Evolutionary conservation across 2,113 vertebrate genomes (phyloP).

Genomic region (Silurus meridionalis): DNA sequence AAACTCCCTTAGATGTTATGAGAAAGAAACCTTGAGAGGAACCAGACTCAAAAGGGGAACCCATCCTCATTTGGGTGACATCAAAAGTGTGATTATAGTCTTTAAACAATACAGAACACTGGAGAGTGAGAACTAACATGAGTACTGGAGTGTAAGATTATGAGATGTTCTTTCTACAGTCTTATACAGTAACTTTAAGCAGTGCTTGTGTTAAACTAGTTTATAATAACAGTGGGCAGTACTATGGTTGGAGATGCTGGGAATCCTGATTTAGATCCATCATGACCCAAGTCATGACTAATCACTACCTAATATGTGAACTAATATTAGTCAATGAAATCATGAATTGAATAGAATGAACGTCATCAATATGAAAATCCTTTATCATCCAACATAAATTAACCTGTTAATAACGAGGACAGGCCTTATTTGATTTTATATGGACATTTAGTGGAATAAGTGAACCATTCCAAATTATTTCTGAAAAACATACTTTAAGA

Average conservation of each 20-base stretch:
- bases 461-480: neutral
- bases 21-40: too few relatives aligned
- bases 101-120: too few relatives aligned
- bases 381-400: neutral
- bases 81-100: too few relatives aligned
- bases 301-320: neutral
- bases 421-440: neutral
- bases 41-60: too few relatives aligned
- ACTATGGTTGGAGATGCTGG: neutral
- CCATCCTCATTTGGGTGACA: too few relatives aligned
- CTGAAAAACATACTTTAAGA: neutral
- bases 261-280: neutral
- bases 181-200: neutral
- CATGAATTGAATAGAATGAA: neutral
- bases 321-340: neutral
- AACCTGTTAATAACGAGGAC: neutral
- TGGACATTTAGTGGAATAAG: neutral
- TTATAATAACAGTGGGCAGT: neutral
- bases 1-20: too few relatives aligned
- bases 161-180: too few relatives aligned
- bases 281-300: neutral
- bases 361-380: neutral
- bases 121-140: too few relatives aligned
- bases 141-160: too few relatives aligned
- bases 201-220: neutral